phyloP scores from a whole-genome alignment of 1,140 invertebrate species.

The Bombyx mori region DNA sequence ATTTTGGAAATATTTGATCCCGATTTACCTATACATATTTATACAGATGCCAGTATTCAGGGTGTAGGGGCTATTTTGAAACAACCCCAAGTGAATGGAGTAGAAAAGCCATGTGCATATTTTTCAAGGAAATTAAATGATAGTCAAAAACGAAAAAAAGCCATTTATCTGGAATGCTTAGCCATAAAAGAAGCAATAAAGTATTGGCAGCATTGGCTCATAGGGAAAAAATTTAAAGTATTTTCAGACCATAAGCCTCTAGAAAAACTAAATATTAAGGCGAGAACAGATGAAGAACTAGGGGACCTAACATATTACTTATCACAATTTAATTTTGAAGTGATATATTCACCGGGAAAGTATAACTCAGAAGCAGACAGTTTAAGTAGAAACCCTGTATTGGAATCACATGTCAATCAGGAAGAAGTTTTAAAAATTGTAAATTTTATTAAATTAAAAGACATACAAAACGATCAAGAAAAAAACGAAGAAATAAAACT shows the following conservation, averaged over 20 bases:
- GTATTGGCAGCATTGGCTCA: slow-evolving; percentile 2
- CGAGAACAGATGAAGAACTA: slow-evolving; percentile 3
- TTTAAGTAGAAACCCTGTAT: slow-evolving; percentile 1
- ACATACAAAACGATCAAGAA: neutral
- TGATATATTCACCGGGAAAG: neutral
- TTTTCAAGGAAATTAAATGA: slow-evolving; percentile 7
- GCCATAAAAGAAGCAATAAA: slow-evolving; percentile 1
- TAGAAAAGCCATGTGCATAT: slow-evolving; percentile 5
- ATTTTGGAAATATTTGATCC: slow-evolving; percentile 10
- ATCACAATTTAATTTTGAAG: neutral
- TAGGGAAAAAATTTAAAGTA: neutral
- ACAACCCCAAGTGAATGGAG: slow-evolving; percentile 2
- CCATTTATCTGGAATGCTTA: slow-evolving; percentile 3
- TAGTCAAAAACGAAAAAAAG: slow-evolving; percentile 2
- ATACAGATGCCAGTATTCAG: slow-evolving; percentile 7
- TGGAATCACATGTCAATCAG: neutral
- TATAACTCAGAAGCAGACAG: neutral
- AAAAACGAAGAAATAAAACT: neutral
- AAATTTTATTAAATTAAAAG: neutral
- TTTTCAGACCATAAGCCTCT: slow-evolving; percentile 3
- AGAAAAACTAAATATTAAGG: slow-evolving; percentile 2
- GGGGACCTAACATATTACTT: slow-evolving; percentile 3
- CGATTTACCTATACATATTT: slow-evolving; percentile 11
- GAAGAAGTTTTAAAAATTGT: neutral
- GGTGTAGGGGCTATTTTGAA: slow-evolving; percentile 9